phyloP scores from a whole-genome alignment of 2,888 invertebrate species.

The Plebejus argus region DNA sequence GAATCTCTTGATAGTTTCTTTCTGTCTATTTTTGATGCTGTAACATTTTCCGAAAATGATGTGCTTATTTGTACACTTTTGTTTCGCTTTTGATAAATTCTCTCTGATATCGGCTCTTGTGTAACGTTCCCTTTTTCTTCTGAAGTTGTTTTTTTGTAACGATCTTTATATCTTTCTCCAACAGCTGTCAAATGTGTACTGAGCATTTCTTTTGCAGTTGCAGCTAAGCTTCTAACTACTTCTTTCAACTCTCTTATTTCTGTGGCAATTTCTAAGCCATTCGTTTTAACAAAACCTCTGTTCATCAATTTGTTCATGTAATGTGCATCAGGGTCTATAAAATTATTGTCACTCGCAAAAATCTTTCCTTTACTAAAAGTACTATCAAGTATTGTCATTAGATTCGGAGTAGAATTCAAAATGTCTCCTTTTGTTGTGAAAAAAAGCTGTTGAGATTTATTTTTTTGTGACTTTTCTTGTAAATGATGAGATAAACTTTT shows the following conservation, averaged over 20 bases:
- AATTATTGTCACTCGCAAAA: constrained; percentile 49
- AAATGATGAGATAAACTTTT: not conserved
- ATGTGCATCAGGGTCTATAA: constrained; percentile 42
- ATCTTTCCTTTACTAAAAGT: constrained; percentile 57
- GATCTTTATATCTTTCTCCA: not conserved
- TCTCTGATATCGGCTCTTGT: not conserved
- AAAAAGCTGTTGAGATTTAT: constrained; percentile 33
- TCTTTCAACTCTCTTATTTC: constrained; percentile 59
- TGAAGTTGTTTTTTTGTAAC: not conserved
- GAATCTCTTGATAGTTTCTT: constrained; percentile 52
- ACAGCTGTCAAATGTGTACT: constrained; percentile 47
- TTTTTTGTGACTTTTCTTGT: constrained; percentile 21
- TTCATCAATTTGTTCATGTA: constrained; percentile 37
- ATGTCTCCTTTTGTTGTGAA: constrained; percentile 24
- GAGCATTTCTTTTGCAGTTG: constrained; percentile 54
- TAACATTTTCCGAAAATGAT: constrained; percentile 45
- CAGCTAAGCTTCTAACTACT: constrained; percentile 56
- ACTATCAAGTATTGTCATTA: constrained; percentile 60
- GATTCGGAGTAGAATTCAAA: constrained; percentile 44
- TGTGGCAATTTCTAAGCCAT: constrained; percentile 49
- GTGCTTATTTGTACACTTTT: constrained; percentile 55
- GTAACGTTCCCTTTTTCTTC: constrained; percentile 1
- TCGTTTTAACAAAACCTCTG: constrained; percentile 39
- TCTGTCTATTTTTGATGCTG: constrained; percentile 52
- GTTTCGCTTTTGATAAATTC: constrained; percentile 34